phyloP scores from a whole-genome alignment of 2,113 vertebrate species.

The Platycercus adscitus region DNA sequence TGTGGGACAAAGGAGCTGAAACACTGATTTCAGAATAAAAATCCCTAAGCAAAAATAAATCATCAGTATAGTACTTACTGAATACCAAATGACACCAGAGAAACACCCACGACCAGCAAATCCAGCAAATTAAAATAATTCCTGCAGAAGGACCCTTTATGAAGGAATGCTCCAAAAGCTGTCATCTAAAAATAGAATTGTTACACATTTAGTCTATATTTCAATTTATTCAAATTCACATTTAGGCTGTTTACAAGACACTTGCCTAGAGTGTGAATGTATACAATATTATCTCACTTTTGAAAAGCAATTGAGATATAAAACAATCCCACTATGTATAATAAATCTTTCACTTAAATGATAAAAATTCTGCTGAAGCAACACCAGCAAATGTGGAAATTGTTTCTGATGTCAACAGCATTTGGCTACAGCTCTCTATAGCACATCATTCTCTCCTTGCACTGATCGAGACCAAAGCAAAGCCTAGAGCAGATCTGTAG shows the following conservation, averaged over 20 bases:
- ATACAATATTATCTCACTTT: background rate
- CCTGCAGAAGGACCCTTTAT: conserved; percentile 98
- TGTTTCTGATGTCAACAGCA: background rate
- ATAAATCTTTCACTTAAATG: background rate
- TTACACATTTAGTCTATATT: conserved; percentile 31
- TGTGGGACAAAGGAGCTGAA: background rate
- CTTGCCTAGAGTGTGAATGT: conserved; percentile 11
- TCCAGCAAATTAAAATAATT: conserved; percentile 99
- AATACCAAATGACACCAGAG: conserved; percentile 96
- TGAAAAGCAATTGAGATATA: background rate
- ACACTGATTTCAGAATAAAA: background rate
- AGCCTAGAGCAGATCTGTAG: background rate
- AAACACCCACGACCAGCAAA: conserved; percentile 97
- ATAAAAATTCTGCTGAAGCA: background rate
- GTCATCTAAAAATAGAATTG: conserved; percentile 88
- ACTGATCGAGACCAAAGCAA: background rate
- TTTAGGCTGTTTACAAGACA: conserved; percentile 77
- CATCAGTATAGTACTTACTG: conserved; percentile 86
- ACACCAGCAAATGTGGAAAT: background rate
- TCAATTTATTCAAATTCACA: conserved; percentile 16
- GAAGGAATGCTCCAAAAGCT: conserved; percentile 95
- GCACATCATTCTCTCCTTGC: background rate
- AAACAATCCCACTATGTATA: background rate
- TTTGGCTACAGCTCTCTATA: background rate
- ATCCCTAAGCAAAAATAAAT: background rate